Evolutionary conservation across 1,140 invertebrate genomes (phyloP).

Genomic region (Phortica variegata): DNA sequence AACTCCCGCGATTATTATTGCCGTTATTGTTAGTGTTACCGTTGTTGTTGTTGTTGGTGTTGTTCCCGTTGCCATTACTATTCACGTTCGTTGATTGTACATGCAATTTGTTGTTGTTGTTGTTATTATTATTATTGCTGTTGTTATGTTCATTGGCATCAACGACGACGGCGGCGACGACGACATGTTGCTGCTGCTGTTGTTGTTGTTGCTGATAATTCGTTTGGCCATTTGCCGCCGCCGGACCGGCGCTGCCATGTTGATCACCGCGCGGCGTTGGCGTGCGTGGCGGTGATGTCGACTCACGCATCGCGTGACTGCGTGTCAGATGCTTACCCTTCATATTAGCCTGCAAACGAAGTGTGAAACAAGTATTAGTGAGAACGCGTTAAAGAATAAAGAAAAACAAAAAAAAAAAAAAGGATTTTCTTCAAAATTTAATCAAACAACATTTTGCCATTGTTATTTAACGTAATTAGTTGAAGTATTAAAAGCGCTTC

Average conservation of each 20-base stretch:
- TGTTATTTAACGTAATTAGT: too few relatives aligned
- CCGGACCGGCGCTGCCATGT: conserved; percentile 28
- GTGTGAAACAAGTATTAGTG: not conserved
- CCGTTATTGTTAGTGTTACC: conserved; percentile 36
- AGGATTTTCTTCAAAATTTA: not conserved
- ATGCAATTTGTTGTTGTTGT: conserved; percentile 23
- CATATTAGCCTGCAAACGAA: conserved; percentile 61
- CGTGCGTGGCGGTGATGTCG: conserved; percentile 78
- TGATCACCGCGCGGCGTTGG: conserved; percentile 59
- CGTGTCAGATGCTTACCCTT: conserved; percentile 82
- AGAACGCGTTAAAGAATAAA: not conserved
- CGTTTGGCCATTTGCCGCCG: conserved; percentile 30
- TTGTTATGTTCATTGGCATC: conserved; percentile 36
- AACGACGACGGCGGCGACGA: conserved; percentile 22
- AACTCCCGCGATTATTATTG: conserved; percentile 45
- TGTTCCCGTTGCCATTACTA: not conserved
- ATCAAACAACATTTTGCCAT: not conserved
- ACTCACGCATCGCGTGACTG: conserved; percentile 86
- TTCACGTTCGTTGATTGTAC: conserved; percentile 16
- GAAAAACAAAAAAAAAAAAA: not conserved
- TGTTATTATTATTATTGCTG: conserved; percentile 37
- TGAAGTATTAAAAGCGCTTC: too few relatives aligned
- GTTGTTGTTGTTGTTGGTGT: conserved; percentile 12
- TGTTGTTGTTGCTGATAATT: conserved; percentile 30
- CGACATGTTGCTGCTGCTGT: conserved; percentile 39